phyloP scores from a whole-genome alignment of 2,113 vertebrate species.

The Marmota flaviventris region DNA sequence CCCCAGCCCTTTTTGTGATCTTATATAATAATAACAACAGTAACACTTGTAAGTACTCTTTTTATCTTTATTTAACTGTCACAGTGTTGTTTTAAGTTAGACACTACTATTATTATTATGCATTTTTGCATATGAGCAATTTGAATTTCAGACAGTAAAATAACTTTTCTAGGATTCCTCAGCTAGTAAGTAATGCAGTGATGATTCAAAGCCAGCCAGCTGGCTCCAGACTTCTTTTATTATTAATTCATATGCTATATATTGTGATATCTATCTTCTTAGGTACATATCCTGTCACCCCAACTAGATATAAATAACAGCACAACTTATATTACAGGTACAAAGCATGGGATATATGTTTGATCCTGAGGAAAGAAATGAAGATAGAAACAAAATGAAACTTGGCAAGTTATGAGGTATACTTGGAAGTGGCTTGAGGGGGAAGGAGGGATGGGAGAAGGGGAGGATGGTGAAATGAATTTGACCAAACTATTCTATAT shows the following conservation, averaged over 20 bases:
- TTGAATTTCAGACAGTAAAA: conserved; percentile 13
- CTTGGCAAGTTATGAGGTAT: not conserved
- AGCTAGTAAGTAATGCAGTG: not conserved
- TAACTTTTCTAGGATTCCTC: not conserved
- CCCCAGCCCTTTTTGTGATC: not conserved
- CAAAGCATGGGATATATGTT: not conserved
- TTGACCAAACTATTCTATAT: no score
- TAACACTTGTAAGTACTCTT: not conserved
- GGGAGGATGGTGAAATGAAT: no score
- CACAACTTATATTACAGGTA: not conserved
- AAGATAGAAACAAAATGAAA: conserved; percentile 51
- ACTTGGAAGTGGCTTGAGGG: not conserved
- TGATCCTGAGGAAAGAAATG: not conserved
- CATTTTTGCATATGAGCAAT: not conserved
- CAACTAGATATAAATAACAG: conserved; percentile 5
- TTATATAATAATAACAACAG: not conserved
- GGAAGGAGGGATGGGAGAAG: no score
- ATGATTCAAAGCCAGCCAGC: not conserved
- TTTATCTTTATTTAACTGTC: conserved; percentile 22
- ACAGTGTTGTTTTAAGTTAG: not conserved
- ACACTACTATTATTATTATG: not conserved
- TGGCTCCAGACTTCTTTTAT: not conserved
- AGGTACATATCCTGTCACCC: not conserved
- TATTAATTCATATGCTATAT: not conserved
- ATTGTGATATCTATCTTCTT: not conserved